Base-by-base conservation (phyloP, 1,140 invertebrate species). In the Platyura marginata region DNA sequence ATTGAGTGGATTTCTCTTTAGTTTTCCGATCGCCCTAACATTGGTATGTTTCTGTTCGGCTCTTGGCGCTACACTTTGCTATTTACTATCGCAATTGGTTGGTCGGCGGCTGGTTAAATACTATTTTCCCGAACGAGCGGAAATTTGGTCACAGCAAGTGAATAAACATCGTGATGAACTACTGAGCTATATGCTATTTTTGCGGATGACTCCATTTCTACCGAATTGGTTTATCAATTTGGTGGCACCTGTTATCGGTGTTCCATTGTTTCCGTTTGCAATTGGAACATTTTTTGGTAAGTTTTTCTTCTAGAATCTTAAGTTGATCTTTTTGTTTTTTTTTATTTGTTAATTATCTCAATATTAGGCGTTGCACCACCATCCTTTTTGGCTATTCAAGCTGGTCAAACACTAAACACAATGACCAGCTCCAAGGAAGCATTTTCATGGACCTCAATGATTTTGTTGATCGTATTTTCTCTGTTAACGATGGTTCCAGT, bases 141-240 rank as follows among this genome's bases (percentile, higher is more conserved):
- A 73, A 39, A 64, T 81, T 48, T 98, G 93, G 90, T 79, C 89
- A 22, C 59, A 70, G 22, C 77, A 82, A 55, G 87, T 95, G 43
- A 66, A 77, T 23, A 86, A 81, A 50, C 91, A 98, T 54, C 70
- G 75, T 48, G 76, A 88, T 45, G 80, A 96, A 63, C 65, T 98
- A 43, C 72, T 98, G 11, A 93, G 92, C 65, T 98, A 98, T 58
- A 93, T 99, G 48, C 74, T 99, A 53, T 98, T 98, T 63, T 69
- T 98, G 34, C 74, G 96, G 48, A 86, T 98, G 45, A 98, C 96
- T 13, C 96, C 96, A 40, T 82, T 99, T 51, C 65, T 99, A 43
- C 96, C 96, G 4, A 99, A 99, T 65, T 99, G 96, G 96, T 98
- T 98, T 64, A 99, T 99, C 50, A 99, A 99, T 67, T 74, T 99